phyloP scores from a whole-genome alignment of 2,113 vertebrate species.

The Bostrychus sinensis region DNA sequence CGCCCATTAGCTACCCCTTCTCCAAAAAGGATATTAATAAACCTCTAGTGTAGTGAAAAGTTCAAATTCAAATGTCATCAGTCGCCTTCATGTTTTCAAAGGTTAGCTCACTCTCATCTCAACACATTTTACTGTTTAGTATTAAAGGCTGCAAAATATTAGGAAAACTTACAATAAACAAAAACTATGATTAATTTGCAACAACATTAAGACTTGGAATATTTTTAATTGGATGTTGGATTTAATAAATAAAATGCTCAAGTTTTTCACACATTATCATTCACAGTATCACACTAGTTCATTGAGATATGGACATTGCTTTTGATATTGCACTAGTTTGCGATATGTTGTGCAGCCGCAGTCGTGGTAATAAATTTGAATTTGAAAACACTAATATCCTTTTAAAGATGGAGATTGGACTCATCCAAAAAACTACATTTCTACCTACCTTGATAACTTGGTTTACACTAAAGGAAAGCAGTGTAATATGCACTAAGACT shows the following conservation, averaged over 20 bases:
- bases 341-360: constrained; percentile 6
- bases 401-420: constrained; percentile 53
- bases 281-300: too few species aligned
- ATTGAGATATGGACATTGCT: too few species aligned
- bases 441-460: constrained; percentile 63
- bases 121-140: constrained; percentile 16
- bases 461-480: constrained; percentile 29
- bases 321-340: too few species aligned
- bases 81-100: constrained; percentile 25
- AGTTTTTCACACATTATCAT: too few species aligned
- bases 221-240: too few species aligned
- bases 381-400: constrained; percentile 61
- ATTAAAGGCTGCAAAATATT: background rate
- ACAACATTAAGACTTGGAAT: background rate
- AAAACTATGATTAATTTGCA: too few species aligned
- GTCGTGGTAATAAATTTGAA: constrained; percentile 55
- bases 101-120: constrained; percentile 20
- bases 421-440: constrained; percentile 38
- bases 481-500: constrained; percentile 41
- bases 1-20: constrained; percentile 23
- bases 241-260: too few species aligned
- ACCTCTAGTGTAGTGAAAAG: constrained; percentile 33
- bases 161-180: background rate
- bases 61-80: constrained; percentile 62
- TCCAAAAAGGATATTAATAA: constrained; percentile 54